phyloP scores from a whole-genome alignment of 2,888 invertebrate species.

The Caenorhabditis sinica region DNA sequence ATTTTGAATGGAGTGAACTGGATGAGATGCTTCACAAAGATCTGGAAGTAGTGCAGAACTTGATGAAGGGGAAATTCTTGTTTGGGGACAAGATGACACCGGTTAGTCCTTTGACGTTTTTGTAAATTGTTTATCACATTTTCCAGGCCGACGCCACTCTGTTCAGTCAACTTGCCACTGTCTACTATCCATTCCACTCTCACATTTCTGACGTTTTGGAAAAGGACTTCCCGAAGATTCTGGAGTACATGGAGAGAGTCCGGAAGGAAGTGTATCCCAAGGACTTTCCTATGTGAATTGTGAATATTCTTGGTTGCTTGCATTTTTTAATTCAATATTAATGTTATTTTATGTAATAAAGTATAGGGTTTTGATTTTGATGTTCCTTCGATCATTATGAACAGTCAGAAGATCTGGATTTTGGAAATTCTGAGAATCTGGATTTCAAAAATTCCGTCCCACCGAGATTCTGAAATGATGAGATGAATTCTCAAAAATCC shows the following conservation, averaged over 20 bases:
- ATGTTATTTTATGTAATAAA: neutral
- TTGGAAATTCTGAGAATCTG: too few species aligned
- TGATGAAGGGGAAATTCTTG: constrained; percentile 89
- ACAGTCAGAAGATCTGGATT: too few species aligned
- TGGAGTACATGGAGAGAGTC: constrained; percentile 24
- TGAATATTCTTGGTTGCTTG: constrained; percentile 55
- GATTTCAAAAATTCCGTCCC: too few species aligned
- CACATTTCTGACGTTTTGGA: constrained; percentile 10
- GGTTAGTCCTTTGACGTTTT: too few species aligned
- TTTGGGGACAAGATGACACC: constrained; percentile 95
- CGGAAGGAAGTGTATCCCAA: constrained; percentile 35
- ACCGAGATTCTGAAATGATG: too few species aligned
- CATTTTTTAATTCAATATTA: neutral
- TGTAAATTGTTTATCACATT: too few species aligned
- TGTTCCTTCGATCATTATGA: too few species aligned
- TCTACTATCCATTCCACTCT: constrained; percentile 63
- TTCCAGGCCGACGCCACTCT: constrained; percentile 77
- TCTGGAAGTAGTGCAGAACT: constrained; percentile 14
- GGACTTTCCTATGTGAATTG: constrained; percentile 26
- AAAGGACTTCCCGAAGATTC: constrained; percentile 19
- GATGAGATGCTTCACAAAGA: constrained; percentile 19
- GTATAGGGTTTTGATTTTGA: too few species aligned
- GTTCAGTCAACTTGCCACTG: constrained; percentile 77
- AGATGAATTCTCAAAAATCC: too few species aligned
- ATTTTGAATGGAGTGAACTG: constrained; percentile 21